Base-by-base conservation (phyloP, 1,140 invertebrate species). In the Apocrypta bakeri region DNA sequence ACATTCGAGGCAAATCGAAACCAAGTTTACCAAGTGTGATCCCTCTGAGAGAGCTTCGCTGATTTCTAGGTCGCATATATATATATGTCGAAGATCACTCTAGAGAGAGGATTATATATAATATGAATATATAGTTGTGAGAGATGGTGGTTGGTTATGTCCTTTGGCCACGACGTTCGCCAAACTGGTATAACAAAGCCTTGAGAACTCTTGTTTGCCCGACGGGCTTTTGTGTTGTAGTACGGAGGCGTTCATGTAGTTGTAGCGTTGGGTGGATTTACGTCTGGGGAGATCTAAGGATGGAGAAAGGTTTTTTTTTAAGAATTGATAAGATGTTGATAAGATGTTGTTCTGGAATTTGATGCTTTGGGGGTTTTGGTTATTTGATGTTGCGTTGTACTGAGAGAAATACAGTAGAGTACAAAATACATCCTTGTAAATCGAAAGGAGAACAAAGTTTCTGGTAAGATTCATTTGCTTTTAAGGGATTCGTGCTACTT, bases 41-140 rank as follows among this genome's bases (percentile, higher is more conserved):
- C 29, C 29, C 33, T 29, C 33, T 17, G 72, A 56, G 72, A 56
- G 40, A 66, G 79, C 73, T 61, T 75, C 71, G 7, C 27, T 72
- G 63, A 82, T 82, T 82, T 77, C 81, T 77, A 56, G 80, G 64
- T 77, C 74, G 74, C 40, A n/a, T 77, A n/a, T 68, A 29, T 3
- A 4, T 9, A 12, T 21, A 11, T 21, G 3, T 56, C 31, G 9
- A 37, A n/a, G 3, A 31, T 73, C 31, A 3, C 27, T 24, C 48
- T 12, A 48, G n/a, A 17, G 48, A 56, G 9, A 56, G 48, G 21
- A 6, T 56, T 56, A 56, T 56, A 21, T 6, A 56, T n/a, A 7
- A 56, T n/a, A 56, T n/a, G n/a, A 1, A 7, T n/a, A n/a, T n/a
- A 56, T n/a, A n/a, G 48, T 17, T 6, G 17, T 56, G 48, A 56